phyloP scores from a whole-genome alignment of 2,797 vertebrate genomes.

The Tapirus indicus region DNA sequence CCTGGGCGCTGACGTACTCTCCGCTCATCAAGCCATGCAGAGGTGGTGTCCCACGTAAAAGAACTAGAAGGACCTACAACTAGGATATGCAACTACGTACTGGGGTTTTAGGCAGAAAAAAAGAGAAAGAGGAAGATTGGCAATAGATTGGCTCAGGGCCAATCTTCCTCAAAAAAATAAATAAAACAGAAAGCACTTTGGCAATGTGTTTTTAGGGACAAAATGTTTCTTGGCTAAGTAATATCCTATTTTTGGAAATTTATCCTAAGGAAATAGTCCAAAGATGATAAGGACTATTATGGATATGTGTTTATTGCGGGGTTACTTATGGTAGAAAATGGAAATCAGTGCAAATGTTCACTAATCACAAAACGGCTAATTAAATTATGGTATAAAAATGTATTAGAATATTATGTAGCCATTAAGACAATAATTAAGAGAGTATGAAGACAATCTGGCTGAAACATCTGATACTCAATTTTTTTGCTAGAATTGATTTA shows the following conservation, averaged over 20 bases:
- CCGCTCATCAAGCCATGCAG: too few species aligned
- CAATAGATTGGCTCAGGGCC: too few species aligned
- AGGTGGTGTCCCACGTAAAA: too few species aligned
- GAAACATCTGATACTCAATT: not conserved
- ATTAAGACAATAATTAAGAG: slow-evolving; percentile 57
- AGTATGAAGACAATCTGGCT: not conserved
- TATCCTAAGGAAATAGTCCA: not conserved
- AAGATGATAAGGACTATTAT: not conserved
- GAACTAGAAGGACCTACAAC: too few species aligned
- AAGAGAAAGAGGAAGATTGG: too few species aligned
- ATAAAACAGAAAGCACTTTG: not conserved
- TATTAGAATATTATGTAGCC: slow-evolving; percentile 4
- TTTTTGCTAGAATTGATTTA: not conserved
- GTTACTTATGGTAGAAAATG: not conserved
- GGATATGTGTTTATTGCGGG: not conserved
- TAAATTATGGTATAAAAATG: not conserved
- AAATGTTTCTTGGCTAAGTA: not conserved
- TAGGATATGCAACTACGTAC: too few species aligned
- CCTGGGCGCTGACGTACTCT: too few species aligned
- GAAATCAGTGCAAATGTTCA: not conserved
- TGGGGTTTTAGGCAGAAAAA: too few species aligned
- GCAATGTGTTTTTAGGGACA: not conserved
- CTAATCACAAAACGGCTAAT: slow-evolving; percentile 25
- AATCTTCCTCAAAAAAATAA: too few species aligned
- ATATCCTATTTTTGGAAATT: not conserved